Evolutionary conservation across 2,888 invertebrate genomes (phyloP), one percentile per base, ranked within the genome.

Genomic region (Brachycybe producta): DNA sequence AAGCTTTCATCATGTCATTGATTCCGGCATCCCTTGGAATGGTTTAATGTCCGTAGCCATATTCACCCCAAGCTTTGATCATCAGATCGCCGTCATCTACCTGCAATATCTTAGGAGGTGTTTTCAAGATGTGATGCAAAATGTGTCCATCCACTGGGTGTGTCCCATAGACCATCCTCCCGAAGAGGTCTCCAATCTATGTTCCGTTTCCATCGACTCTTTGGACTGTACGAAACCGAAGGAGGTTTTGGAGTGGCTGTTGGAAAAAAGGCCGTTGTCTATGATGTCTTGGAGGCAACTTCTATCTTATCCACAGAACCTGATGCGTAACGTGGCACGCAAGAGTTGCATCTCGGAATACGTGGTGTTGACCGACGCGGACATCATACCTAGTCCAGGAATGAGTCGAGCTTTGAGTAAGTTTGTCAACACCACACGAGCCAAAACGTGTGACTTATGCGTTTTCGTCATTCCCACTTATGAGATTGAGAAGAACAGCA

Each of bases 1-100:
- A 61, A 76, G 85, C 54, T 67, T 91, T 7, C 75, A 78, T 56
- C 84, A 86, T 34, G 65, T 90, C 17, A 36, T 5, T n/a, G 54
- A 54, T 13, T 83, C 86, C 32, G 80, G 83, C 0, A 76, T 79
- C 41, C 81, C 85, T 60, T 90, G 88, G 88, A 74, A 76, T 5
- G 88, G 87, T 0, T 83, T 87, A 0, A 82, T 91, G 59, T 90
- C 88, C 0, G 75, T 83, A 0, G 84, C 87, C 0, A 73, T 86
- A 0, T 88, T 80, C 64, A 80, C 82, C 4, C 60, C 62, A 5
- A 59, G 59, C 4, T 57, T 79, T 53, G 88, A 90, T 64, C 75
- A 84, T 57, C 75, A 77, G 53, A 70, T 81, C 1, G 65, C 87
- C 30, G 74, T 84, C 61, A 73, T 77, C 49, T 88, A 86, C 62